Base-by-base conservation (phyloP, 1,140 invertebrate genomes). In the Sesamia nonagrioides region DNA sequence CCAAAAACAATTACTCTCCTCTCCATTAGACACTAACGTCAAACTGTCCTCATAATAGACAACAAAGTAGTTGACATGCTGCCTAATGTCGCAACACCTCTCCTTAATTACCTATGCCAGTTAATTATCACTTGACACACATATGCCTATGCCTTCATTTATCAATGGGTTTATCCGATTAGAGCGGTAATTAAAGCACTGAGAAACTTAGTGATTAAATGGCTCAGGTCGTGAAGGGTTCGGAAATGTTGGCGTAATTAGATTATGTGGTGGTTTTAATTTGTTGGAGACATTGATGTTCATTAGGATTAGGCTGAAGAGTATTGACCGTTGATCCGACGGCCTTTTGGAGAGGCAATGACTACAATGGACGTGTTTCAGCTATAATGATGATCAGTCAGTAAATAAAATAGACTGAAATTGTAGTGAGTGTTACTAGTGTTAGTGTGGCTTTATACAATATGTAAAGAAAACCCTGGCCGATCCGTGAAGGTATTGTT, bases 71-170 rank as follows among this genome's bases (percentile, higher is more conserved):
- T 71, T 71, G 48, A 71, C 68, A 37, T 13, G 48, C n/a, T 54
- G 68, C 48, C 68, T 71, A 71, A 71, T 75, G 72, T 61, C 27
- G 56, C 72, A 60, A 75, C 56, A 75, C 56, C 72, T 35, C 72
- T 35, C 56, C 11, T 58, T 71, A 71, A 71, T 71, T 27, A 54
- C 68, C 48, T 54, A 50, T 33, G 42, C 52, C 42, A 54, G 68
- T 37, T 75, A 75, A 75, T 75, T 61, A 61, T 75, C 72, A 75
- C 72, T 75, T 75, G 72, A 75, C 72, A 75, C 56, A 75, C 40
- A 61, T 75, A 35, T 18, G 68, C 11, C 18, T 33, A 56, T 35
- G 40, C 40, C 27, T 42, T 21, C 56, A 61, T 75, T 75, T 75
- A 58, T 75, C 72, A 75, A 48, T 61, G 48, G 72, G 72, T 40